Evolutionary conservation across 2,797 vertebrate genomes (phyloP), one percentile per base, ranked within the genome.

Genomic region (Nannoperca australis): DNA sequence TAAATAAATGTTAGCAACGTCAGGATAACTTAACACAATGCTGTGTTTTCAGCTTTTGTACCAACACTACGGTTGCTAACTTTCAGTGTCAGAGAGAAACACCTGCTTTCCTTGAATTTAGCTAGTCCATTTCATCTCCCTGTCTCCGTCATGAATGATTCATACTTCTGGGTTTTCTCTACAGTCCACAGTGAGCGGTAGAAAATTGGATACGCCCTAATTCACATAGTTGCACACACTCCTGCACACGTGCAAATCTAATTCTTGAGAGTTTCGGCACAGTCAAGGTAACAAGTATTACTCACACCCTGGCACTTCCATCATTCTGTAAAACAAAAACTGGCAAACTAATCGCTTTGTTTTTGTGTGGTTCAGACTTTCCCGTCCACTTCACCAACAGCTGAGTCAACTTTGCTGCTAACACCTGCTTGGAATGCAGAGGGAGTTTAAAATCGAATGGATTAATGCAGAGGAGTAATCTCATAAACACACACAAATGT

Each of bases 81-180:
- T 70, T 34, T 22, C 20, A 58, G 22, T n/a, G 42, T 65, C 65
- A 68, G 30, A 58, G 24, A 24, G 38, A 53, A 67, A 73, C 69
- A 80, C 49, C 77, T 75, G 74, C 59, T 58, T 76, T 66, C 51
- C 67, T 54, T 66, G 69, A 56, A 49, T 80, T 71, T 30, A n/a
- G 15, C 56, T 71, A 6, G 42, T 73, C 71, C 45, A 54, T 69
- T 69, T 45, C 62, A 12, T 40, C 75, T 71, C 53, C 51, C 56
- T 10, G 40, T 70, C 76, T 77, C 64, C 2, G 20, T 59, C 66
- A 81, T 90, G 82, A 92, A 91, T 89, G 73, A 88, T 89, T 89
- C 81, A 90, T 83, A 27, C 53, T 6, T 7, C 63, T 47, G 77
- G 76, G 53, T 85, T 72, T 70, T 61, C 61, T 61, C 34, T 30